A percentile compares a stretch with the other conserved stretches of the same genome.
Conservation (phyloP, 2,888 invertebrate species). For the Melanargia galathea region DNA sequence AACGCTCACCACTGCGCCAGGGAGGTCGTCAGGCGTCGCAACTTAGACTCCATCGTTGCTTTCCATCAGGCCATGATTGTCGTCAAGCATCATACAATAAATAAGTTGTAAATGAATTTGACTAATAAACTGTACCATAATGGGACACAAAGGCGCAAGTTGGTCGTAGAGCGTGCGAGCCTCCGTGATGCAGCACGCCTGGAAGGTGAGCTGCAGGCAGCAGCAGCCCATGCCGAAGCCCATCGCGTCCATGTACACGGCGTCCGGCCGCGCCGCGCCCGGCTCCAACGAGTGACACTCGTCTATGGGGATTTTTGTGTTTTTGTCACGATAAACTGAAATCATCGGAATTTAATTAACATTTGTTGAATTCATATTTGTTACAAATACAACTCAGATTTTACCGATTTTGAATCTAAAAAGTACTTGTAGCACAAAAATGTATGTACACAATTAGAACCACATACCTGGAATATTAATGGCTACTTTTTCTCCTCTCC, state of each 20-base stretch:
- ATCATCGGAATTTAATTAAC: not conserved
- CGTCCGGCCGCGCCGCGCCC: constrained; percentile 89
- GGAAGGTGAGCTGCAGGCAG: constrained; percentile 97
- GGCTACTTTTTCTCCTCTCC: constrained; percentile 96
- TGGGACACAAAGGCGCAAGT: constrained; percentile 97
- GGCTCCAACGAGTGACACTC: constrained; percentile 85
- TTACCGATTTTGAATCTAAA: no score
- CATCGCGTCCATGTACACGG: constrained; percentile 99
- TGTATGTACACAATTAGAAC: no score
- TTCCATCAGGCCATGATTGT: not conserved
- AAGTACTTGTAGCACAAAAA: no score
- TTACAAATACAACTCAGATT: no score
- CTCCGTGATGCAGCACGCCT: constrained; percentile 98
- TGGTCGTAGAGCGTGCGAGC: constrained; percentile 98
- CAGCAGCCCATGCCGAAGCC: constrained; percentile 99
- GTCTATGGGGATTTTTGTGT: constrained; percentile 93
- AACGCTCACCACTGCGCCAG: no score
- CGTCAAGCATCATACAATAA: no score
- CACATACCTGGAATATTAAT: constrained; percentile 96
- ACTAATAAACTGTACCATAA: constrained; percentile 84
- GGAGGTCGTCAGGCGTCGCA: no score
- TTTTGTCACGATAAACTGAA: constrained; percentile 93
- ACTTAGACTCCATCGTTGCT: no score
- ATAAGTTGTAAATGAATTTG: not conserved
- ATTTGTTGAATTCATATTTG: not conserved